Evolutionary conservation across 1,140 invertebrate genomes (phyloP).

Genomic region (Plutomurus gul): DNA sequence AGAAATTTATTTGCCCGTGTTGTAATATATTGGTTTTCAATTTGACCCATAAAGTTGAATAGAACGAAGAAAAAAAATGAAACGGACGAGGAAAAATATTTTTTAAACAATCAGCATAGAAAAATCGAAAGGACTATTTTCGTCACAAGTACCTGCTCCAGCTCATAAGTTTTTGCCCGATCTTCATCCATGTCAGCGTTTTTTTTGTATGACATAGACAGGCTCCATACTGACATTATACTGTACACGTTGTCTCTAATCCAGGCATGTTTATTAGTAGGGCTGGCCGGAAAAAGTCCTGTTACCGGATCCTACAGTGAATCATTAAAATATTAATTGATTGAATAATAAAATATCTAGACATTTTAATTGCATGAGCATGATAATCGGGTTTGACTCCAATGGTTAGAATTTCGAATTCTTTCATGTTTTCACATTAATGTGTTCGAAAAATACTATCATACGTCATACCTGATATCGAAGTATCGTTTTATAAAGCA

Average conservation of each 20-base stretch:
- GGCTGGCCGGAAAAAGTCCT: slow-evolving; percentile 85
- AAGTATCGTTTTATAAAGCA: slow-evolving; percentile 89
- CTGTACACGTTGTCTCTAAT: slow-evolving; percentile 98
- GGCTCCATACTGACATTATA: slow-evolving; percentile 94
- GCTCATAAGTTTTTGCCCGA: slow-evolving; percentile 94
- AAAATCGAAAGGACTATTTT: too few species aligned
- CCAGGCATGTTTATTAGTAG: slow-evolving; percentile 92
- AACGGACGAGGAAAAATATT: too few species aligned
- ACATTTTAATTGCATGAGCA: not conserved
- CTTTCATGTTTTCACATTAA: too few species aligned
- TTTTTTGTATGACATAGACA: slow-evolving; percentile 98
- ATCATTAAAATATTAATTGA: slow-evolving; percentile 37
- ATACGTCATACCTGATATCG: slow-evolving; percentile 76
- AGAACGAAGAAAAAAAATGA: too few species aligned
- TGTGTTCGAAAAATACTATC: too few species aligned
- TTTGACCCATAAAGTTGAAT: too few species aligned
- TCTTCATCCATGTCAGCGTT: slow-evolving; percentile 98
- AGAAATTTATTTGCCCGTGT: too few species aligned
- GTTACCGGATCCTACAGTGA: slow-evolving; percentile 84
- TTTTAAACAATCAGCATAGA: too few species aligned
- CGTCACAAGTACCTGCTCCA: slow-evolving; percentile 92
- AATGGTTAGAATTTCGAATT: too few species aligned
- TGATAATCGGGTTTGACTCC: not conserved
- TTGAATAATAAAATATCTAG: slow-evolving; percentile 15
- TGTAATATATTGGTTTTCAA: too few species aligned